Percentiles rank a stretch among this genome's conserved stretches.
phyloP scores from a whole-genome alignment of 2,888 invertebrate species.

The Cyrtodaria siliqua region DNA sequence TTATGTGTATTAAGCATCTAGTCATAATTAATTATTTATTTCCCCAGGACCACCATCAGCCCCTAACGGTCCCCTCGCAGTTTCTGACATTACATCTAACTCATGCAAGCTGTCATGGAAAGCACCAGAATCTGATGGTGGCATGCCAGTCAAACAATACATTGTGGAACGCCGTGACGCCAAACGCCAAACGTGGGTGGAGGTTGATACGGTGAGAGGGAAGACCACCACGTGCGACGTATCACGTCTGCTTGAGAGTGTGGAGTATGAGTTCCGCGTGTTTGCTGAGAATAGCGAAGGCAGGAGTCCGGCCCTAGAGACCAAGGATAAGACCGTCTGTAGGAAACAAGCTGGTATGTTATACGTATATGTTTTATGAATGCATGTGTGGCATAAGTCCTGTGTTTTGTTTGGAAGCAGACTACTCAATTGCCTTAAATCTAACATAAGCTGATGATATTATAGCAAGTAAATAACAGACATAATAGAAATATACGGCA shows the following conservation, averaged over 20 bases:
- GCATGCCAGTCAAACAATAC: constrained; percentile 82
- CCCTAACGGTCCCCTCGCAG: constrained; percentile 87
- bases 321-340: constrained; percentile 71
- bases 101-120: constrained; percentile 91
- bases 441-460: no score
- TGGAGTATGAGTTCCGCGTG: constrained; percentile 96
- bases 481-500: no score
- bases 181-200: constrained; percentile 91
- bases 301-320: constrained; percentile 94
- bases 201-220: constrained; percentile 88
- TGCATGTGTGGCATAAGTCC: no score
- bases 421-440: no score
- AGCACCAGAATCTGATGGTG: constrained; percentile 82
- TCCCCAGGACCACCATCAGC: constrained; percentile 80
- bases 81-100: constrained; percentile 93
- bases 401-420: no score
- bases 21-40: no score
- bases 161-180: constrained; percentile 89
- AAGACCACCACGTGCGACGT: constrained; percentile 69
- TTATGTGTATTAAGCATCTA: no score
- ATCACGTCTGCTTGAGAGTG: constrained; percentile 92
- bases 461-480: no score
- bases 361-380: no score
- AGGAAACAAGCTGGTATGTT: constrained; percentile 74
- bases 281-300: constrained; percentile 96